Conservation (phyloP, 1,140 invertebrate species). For the Nebria ingens region DNA sequence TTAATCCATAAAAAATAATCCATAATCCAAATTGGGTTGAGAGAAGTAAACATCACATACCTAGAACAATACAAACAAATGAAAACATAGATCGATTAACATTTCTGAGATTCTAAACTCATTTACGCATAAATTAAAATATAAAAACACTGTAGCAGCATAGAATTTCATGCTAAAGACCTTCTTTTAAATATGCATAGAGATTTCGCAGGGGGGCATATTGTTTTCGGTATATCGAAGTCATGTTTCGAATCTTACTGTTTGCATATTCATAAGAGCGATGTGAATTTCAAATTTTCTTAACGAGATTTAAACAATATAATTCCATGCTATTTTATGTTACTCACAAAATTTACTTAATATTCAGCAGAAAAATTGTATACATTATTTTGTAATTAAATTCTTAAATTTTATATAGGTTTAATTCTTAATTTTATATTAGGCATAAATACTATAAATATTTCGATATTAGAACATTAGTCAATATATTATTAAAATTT, state of each 20-base stretch:
- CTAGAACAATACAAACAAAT: neutral
- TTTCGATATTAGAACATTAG: too few relatives aligned
- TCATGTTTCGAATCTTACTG: neutral
- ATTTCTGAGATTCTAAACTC: neutral
- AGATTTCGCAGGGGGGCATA: neutral
- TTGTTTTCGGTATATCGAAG: conserved; percentile 2
- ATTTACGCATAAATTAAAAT: neutral
- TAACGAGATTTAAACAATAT: conserved; percentile 5
- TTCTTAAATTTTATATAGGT: too few relatives aligned
- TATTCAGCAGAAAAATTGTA: too few relatives aligned
- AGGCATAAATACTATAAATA: too few relatives aligned
- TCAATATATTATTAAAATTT: too few relatives aligned
- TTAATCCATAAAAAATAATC: neutral
- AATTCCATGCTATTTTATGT: too few relatives aligned
- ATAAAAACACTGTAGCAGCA: neutral
- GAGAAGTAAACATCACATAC: neutral
- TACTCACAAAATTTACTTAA: too few relatives aligned
- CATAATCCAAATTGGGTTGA: neutral
- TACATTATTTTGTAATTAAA: too few relatives aligned
- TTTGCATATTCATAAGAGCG: neutral
- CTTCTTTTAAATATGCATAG: neutral
- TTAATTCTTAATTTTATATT: too few relatives aligned
- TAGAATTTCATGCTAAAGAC: neutral
- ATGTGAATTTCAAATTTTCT: conserved; percentile 9
- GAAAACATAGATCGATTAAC: neutral